Conservation (phyloP, 2,888 invertebrate genomes). For the Stenoptilia bipunctidactyla region DNA sequence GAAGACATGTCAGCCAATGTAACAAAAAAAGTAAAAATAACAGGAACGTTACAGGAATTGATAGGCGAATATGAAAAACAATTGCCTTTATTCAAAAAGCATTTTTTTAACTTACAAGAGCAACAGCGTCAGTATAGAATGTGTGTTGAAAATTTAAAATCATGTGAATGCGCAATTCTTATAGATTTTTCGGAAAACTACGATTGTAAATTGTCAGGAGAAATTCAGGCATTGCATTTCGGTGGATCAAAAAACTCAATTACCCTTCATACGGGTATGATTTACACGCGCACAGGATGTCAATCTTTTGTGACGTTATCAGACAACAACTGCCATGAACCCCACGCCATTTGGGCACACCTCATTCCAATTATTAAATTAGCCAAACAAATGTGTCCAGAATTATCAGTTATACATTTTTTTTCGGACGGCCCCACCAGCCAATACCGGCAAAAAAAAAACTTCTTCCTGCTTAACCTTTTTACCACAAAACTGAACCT, state of each 20-base stretch:
- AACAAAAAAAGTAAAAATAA: conserved; percentile 10
- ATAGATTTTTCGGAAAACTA: conserved; percentile 21
- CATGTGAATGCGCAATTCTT: conserved; percentile 13
- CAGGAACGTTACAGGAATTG: conserved; percentile 9
- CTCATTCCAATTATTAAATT: conserved; percentile 15
- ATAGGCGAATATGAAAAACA: conserved; percentile 8
- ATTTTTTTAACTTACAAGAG: conserved; percentile 15
- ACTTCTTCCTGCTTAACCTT: conserved; percentile 15
- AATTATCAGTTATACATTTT: conserved; percentile 15
- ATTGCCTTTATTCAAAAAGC: conserved; percentile 15
- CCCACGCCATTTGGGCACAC: conserved; percentile 17
- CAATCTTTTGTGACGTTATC: conserved; percentile 18
- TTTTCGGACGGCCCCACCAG: conserved; percentile 20
- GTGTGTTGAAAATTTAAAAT: conserved; percentile 10
- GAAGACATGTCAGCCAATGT: conserved; percentile 8
- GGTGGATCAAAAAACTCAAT: conserved; percentile 18
- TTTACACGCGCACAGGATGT: conserved; percentile 11
- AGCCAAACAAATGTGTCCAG: conserved; percentile 11
- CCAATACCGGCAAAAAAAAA: conserved; percentile 20
- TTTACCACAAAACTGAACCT: conserved; percentile 14
- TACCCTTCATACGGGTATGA: conserved; percentile 17
- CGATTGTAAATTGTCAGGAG: conserved; percentile 14
- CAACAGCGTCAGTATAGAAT: conserved; percentile 16
- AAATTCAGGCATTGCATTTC: conserved; percentile 19
- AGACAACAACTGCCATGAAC: conserved; percentile 14